These are phyloP conservation scores for Nasonovia ribisnigri DNA, from an alignment of 2,888 invertebrate genomes.

Conservation along the genomic window DNA sequence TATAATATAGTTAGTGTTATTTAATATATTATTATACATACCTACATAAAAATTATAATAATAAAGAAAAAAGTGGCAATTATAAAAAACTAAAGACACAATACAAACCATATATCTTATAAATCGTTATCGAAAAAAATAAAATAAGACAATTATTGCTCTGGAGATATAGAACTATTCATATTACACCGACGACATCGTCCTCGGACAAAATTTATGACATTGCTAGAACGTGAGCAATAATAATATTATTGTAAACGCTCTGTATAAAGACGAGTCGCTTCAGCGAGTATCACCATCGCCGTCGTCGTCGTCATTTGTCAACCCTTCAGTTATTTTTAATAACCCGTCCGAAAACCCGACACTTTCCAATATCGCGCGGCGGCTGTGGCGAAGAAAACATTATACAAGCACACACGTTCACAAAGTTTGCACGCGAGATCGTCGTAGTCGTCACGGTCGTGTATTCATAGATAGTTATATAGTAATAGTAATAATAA, in stretches of 20 bases:
- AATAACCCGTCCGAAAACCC: constrained; percentile 34
- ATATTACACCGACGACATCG: not conserved
- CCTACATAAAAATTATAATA: not conserved
- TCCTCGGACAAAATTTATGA: not conserved
- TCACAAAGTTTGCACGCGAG: not conserved
- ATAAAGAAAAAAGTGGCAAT: not conserved
- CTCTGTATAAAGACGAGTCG: not conserved
- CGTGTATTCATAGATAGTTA: not conserved
- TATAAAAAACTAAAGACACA: not conserved
- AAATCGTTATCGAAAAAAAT: not conserved
- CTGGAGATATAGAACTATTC: too few relatives aligned
- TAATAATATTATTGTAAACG: not conserved
- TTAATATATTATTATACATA: not conserved
- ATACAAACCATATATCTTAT: not conserved
- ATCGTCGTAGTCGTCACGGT: constrained; percentile 14
- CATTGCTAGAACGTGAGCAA: not conserved
- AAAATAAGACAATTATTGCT: not conserved
- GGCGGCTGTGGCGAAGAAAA: not conserved
- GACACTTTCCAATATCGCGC: constrained; percentile 31
- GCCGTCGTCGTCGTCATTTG: not conserved
- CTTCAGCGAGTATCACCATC: not conserved
- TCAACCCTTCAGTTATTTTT: constrained; percentile 50
- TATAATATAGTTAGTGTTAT: not conserved
- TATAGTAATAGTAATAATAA: constrained; percentile 2
- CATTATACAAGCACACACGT: not conserved